phyloP scores from a whole-genome alignment of 2,888 invertebrate genomes.

The Girardia tigrina region DNA sequence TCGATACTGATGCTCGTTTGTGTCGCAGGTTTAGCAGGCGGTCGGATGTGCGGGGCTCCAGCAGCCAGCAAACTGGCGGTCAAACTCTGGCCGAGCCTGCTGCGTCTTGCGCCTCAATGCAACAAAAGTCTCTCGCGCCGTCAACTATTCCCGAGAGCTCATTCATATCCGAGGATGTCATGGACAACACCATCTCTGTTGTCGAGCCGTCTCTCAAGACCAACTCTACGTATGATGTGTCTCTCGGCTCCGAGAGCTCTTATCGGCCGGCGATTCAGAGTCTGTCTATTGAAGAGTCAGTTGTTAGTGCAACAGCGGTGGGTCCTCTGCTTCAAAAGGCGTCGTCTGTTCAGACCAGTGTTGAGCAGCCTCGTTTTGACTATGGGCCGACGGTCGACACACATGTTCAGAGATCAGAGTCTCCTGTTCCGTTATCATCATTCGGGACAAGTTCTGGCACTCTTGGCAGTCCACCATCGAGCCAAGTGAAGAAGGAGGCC shows the following conservation, averaged over 20 bases:
- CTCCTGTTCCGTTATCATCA: neutral
- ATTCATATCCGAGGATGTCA: conserved; percentile 5
- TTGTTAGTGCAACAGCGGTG: neutral
- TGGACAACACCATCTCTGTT: neutral
- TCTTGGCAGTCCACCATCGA: neutral
- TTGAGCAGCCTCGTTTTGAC: neutral
- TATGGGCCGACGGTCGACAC: too few relatives aligned
- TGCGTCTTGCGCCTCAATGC: neutral
- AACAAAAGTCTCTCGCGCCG: neutral
- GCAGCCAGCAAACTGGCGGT: neutral
- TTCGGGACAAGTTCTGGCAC: neutral
- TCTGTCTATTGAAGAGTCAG: neutral
- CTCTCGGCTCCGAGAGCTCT: neutral
- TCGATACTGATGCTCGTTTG: too few relatives aligned
- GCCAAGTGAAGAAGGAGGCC: neutral
- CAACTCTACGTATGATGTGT: conserved; percentile 12
- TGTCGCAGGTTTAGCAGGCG: neutral
- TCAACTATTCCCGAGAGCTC: conserved; percentile 6
- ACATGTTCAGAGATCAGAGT: too few relatives aligned
- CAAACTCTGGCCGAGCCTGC: neutral
- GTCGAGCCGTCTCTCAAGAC: neutral
- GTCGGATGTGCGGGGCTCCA: neutral
- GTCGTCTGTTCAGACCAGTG: neutral
- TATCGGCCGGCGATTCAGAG: neutral
- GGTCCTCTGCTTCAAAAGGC: too few relatives aligned